phyloP scores from a whole-genome alignment of 2,797 vertebrate species.

The Dendrocincla tyrannina region DNA sequence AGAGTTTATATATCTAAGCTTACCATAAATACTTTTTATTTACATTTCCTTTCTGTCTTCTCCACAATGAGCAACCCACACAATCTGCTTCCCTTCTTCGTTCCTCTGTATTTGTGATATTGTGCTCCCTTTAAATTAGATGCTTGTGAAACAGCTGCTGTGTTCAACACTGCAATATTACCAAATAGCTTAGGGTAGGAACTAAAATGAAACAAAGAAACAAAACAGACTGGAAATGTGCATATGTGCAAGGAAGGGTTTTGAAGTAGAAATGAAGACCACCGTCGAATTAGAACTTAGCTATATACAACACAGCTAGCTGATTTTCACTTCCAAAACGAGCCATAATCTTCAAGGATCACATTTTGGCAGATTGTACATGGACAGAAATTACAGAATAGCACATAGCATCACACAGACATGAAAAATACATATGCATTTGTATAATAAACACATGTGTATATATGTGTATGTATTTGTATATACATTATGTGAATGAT shows the following conservation, averaged over 20 bases:
- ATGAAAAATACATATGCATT: neutral
- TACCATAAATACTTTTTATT: neutral
- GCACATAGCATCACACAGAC: neutral
- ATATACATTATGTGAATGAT: neutral
- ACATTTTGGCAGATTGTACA: neutral
- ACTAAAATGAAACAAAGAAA: neutral
- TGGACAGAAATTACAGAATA: neutral
- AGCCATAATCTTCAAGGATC: neutral
- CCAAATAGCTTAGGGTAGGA: neutral
- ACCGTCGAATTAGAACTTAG: neutral
- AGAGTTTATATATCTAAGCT: neutral
- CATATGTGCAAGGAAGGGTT: neutral
- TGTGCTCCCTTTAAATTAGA: neutral
- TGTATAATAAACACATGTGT: neutral
- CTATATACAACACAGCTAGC: neutral
- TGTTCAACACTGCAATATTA: neutral
- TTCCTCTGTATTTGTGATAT: neutral
- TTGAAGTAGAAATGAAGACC: neutral
- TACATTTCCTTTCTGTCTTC: neutral
- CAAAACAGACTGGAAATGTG: neutral
- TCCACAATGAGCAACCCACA: neutral
- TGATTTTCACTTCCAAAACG: neutral
- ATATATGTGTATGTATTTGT: fast-evolving
- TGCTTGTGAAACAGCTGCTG: neutral
- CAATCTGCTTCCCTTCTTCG: neutral